A percentile compares a stretch with the other conserved stretches of the same genome.
phyloP scores from a whole-genome alignment of 2,797 vertebrate species.

The Acanthurus tractus region DNA sequence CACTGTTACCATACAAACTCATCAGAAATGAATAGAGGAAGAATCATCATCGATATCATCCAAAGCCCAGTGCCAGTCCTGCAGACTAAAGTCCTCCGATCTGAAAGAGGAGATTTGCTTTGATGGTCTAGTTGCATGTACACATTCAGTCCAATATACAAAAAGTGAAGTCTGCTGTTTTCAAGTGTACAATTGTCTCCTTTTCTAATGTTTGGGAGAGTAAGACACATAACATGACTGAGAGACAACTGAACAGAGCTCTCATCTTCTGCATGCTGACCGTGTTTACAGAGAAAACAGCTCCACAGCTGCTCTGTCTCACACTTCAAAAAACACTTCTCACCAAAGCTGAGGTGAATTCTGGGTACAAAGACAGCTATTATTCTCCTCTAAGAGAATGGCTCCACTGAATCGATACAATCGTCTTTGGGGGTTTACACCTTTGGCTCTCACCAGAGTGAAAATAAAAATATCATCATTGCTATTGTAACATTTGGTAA shows the following conservation, averaged over 20 bases:
- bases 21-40: constrained; percentile 95
- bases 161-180: not conserved
- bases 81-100: constrained; percentile 93
- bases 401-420: not conserved
- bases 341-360: not conserved
- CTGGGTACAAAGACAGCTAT: not conserved
- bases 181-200: not conserved
- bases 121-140: constrained; percentile 33
- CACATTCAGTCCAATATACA: not conserved
- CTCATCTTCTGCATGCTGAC: constrained; percentile 9
- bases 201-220: not conserved
- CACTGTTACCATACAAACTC: constrained; percentile 80
- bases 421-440: not conserved
- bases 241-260: constrained; percentile 8
- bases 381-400: not conserved
- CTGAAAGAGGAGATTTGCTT: constrained; percentile 91
- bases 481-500: not conserved
- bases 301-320: not conserved
- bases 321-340: constrained; percentile 13
- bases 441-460: not conserved
- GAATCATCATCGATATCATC: constrained; percentile 95
- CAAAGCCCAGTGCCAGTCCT: constrained; percentile 97
- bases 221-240: not conserved
- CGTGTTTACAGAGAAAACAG: not conserved
- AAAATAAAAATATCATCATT: not conserved